Evolutionary conservation across 2,888 invertebrate species (phyloP).

Genomic region (Cheilosia variabilis): DNA sequence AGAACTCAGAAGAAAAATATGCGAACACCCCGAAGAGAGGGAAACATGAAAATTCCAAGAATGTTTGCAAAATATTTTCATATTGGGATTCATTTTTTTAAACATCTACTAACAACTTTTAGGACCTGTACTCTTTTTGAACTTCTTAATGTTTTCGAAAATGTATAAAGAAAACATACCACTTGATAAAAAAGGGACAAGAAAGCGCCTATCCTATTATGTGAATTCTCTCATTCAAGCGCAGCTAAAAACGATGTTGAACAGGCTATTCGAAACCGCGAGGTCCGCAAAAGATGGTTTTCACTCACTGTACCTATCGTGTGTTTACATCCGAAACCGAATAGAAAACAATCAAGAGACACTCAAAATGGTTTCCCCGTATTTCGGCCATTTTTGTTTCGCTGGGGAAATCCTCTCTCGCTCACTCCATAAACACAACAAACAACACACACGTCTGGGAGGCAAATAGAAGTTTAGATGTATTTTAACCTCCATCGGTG

Average conservation of each 20-base stretch:
- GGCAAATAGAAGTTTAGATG: conserved; percentile 15
- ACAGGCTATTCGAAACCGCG: background rate
- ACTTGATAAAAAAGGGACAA: no score
- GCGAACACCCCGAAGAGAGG: no score
- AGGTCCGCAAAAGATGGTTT: background rate
- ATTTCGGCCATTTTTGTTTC: background rate
- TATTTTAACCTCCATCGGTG: conserved; percentile 25
- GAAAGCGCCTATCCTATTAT: no score
- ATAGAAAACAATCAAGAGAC: background rate
- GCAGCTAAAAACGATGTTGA: background rate
- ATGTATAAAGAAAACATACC: no score
- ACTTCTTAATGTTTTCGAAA: no score
- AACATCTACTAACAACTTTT: no score
- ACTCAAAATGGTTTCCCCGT: conserved; percentile 1
- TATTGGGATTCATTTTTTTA: no score
- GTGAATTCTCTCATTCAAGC: no score
- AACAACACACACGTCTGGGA: conserved; percentile 10
- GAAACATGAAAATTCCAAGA: no score
- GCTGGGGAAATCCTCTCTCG: conserved; percentile 7
- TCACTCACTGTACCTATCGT: background rate
- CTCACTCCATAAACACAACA: conserved; percentile 27
- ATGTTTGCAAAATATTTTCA: no score
- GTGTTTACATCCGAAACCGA: background rate
- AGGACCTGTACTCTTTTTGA: no score
- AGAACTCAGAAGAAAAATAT: no score